phyloP scores from a whole-genome alignment of 1,140 invertebrate species.

The Drosophila paulistorum region DNA sequence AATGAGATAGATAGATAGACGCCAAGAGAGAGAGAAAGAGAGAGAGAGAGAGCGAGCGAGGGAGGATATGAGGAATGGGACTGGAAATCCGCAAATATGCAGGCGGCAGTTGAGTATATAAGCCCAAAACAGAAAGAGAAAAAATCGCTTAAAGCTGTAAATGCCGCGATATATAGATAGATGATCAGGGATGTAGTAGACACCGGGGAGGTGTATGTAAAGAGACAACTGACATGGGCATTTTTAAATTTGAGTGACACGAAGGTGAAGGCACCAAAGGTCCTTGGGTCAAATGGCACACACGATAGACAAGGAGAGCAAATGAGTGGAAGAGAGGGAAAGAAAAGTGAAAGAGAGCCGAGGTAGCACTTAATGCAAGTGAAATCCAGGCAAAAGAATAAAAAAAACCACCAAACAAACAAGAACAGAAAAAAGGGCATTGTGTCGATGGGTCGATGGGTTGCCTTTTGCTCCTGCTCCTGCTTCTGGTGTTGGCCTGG shows the following conservation, averaged over 20 bases:
- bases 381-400: constrained; percentile 45
- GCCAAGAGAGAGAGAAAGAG: not conserved
- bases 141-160: constrained; percentile 66
- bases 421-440: constrained; percentile 50
- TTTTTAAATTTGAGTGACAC: constrained; percentile 74
- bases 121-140: constrained; percentile 35
- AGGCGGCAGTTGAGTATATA: constrained; percentile 32
- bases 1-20: not conserved
- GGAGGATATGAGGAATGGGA: not conserved
- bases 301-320: not conserved
- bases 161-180: constrained; percentile 36
- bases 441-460: constrained; percentile 63
- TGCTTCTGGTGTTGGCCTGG: not conserved
- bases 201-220: not conserved
- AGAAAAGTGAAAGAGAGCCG: constrained; percentile 22
- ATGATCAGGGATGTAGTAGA: not conserved
- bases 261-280: constrained; percentile 68
- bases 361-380: constrained; percentile 76
- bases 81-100: constrained; percentile 57
- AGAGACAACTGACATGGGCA: constrained; percentile 44
- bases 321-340: not conserved
- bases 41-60: not conserved
- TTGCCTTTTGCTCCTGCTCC: constrained; percentile 29
- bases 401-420: constrained; percentile 43
- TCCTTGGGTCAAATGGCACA: constrained; percentile 45